A percentile compares a stretch with the other conserved stretches of the same genome.
Evolutionary conservation across 2,797 vertebrate species (phyloP).

Genomic region (Pygocentrus nattereri): DNA sequence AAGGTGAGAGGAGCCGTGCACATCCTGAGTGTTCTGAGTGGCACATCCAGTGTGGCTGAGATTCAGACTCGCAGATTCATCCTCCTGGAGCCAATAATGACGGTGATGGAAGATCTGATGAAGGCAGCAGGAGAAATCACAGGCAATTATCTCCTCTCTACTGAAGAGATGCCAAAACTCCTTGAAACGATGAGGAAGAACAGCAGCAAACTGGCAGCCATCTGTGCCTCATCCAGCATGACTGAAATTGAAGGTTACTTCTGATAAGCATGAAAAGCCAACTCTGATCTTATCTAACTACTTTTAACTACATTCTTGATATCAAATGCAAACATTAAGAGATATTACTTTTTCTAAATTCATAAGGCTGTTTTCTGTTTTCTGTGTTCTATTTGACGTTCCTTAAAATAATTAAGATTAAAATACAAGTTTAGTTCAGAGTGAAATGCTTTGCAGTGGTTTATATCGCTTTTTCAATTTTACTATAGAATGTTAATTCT

Average conservation of each 20-base stretch:
- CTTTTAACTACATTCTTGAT: too few relatives aligned
- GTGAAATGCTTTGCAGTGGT: too few relatives aligned
- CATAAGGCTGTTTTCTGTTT: too few relatives aligned
- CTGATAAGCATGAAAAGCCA: too few relatives aligned
- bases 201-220: slow-evolving; percentile 40
- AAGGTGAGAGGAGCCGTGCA: slow-evolving; percentile 14
- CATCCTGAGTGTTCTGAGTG: slow-evolving; percentile 12
- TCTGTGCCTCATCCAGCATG: neutral
- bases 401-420: too few relatives aligned
- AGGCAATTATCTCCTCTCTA: slow-evolving; percentile 19
- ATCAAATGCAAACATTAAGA: too few relatives aligned
- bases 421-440: too few relatives aligned
- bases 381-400: too few relatives aligned
- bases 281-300: too few relatives aligned
- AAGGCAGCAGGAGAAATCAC: neutral
- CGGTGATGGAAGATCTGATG: slow-evolving; percentile 19
- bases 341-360: too few relatives aligned
- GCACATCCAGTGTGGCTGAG: neutral
- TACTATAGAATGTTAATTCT: too few relatives aligned
- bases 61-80: slow-evolving; percentile 27
- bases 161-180: neutral
- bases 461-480: too few relatives aligned
- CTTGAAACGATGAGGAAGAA: slow-evolving; percentile 60
- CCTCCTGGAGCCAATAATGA: slow-evolving; percentile 3
- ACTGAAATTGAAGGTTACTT: neutral